Evolutionary conservation across 2,797 vertebrate genomes (phyloP).

Genomic region (Pipistrellus kuhlii): DNA sequence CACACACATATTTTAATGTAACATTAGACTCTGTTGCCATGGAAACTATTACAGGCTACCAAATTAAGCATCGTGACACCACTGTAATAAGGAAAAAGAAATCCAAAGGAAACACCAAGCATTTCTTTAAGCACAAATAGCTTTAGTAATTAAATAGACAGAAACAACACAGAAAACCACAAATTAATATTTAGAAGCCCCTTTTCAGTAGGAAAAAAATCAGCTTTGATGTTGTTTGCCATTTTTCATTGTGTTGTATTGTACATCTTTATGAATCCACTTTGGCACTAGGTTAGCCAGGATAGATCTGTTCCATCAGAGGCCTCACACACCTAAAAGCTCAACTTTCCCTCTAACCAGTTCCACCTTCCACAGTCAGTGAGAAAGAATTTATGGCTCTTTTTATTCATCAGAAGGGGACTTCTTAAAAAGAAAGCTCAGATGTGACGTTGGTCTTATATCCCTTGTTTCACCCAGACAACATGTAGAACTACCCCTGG

Average conservation of each 20-base stretch:
- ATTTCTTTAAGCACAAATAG: constrained; percentile 78
- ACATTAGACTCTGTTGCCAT: constrained; percentile 75
- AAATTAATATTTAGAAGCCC: constrained; percentile 77
- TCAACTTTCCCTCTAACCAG: constrained; percentile 23
- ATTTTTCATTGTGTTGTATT: not conserved
- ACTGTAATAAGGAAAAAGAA: constrained; percentile 75
- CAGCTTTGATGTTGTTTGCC: constrained; percentile 58
- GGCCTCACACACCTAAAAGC: not conserved
- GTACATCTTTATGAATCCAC: constrained; percentile 66
- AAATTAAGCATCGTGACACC: constrained; percentile 78
- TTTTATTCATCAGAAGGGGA: constrained; percentile 71
- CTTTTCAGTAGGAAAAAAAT: constrained; percentile 56
- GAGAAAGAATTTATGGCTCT: constrained; percentile 57
- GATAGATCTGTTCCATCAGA: not conserved
- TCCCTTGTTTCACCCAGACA: constrained; percentile 84
- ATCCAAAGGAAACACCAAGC: constrained; percentile 77
- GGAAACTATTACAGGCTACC: constrained; percentile 74
- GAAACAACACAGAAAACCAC: constrained; percentile 72
- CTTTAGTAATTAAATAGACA: constrained; percentile 76
- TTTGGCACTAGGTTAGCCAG: constrained; percentile 56
- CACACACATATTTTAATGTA: constrained; percentile 78
- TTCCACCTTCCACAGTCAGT: constrained; percentile 22
- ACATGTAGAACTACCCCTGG: constrained; percentile 85
- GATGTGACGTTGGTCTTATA: constrained; percentile 83
- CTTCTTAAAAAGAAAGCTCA: constrained; percentile 81